Evolutionary conservation across 2,888 invertebrate genomes (phyloP), one percentile per base, ranked within the genome.

Genomic region (Orthonevra nobilis): DNA sequence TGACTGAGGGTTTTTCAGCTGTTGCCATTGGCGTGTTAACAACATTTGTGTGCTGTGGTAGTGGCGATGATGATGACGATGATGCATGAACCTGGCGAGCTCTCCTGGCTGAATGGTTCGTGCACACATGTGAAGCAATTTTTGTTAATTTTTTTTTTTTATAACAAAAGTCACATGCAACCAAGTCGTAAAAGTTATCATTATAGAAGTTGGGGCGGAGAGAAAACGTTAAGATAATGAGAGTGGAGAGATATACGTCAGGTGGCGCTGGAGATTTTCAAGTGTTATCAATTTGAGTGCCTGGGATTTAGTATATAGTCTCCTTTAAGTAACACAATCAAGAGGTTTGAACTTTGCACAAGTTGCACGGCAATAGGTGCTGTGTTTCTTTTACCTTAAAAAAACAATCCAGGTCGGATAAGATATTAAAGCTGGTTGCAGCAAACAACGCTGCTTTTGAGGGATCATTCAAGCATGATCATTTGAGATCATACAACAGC

Each of bases 101-200:
- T n/a, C n/a, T n/a, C n/a, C n/a, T n/a, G 20, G 7, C 20, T 40
- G 32, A 63, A 50, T 50, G 50, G 40, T 46, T 38, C 32, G 15
- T 32, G 46, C 52, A 54, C 61, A 54, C 19, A 26, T 30, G 42
- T 23, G 44, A 50, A 58, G 48, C 48, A n/a, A 46, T 54, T 30
- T 60, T 60, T 38, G 26, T 44, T 38, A 26, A 34, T 14, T 28
- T 48, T 40, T 42, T 32, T 3, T 70, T 2, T 44, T 68, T 61
- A 23, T 40, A 63, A 69, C 23, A 26, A 36, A 52, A 52, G 54
- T 64, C 70, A 77, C 70, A 70, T 70, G 77, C 77, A 64, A 60
- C 30, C 38, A 14, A 15, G 56, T 38, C 17, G 42, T 15, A n/a
- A 23, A n/a, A 30, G 19, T 64, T 28, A 20, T 36, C 46, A 42